A percentile compares a stretch with the other conserved stretches of the same genome.
Conservation (phyloP, 1,140 invertebrate genomes). For the Danaus plexippus region DNA sequence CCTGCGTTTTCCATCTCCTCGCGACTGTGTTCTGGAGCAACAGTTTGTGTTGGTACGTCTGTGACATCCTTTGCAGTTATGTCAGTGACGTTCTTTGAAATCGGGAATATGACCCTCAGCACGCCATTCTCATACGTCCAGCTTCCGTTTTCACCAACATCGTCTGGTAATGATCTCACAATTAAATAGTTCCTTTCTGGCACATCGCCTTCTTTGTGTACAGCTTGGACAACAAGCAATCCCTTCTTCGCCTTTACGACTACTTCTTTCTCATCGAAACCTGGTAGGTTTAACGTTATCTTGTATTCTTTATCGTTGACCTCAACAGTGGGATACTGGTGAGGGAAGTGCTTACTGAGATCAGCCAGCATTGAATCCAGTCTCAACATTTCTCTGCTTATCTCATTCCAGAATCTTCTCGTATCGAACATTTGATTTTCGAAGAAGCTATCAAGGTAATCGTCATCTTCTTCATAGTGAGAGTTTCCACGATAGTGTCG, state of each 20-base stretch:
- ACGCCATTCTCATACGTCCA: constrained; percentile 38
- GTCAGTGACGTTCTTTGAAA: constrained; percentile 1
- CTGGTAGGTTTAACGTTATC: constrained; percentile 18
- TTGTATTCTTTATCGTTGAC: constrained; percentile 31
- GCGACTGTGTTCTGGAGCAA: constrained; percentile 9
- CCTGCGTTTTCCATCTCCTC: constrained; percentile 16
- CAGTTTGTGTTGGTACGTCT: neutral
- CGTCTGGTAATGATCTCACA: constrained; percentile 11
- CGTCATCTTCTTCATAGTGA: constrained; percentile 1
- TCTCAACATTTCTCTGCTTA: constrained; percentile 17
- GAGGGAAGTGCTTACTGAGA: constrained; percentile 18
- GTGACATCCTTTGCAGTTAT: neutral
- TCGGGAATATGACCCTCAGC: constrained; percentile 39
- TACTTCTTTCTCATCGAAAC: constrained; percentile 27
- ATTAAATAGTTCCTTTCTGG: constrained; percentile 5
- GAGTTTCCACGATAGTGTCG: neutral
- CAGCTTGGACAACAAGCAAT: constrained; percentile 24
- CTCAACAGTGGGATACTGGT: constrained; percentile 17
- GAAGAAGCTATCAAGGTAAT: constrained; percentile 11
- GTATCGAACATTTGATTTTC: constrained; percentile 24
- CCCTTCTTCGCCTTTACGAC: constrained; percentile 25
- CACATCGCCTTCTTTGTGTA: constrained; percentile 4
- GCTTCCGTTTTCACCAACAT: constrained; percentile 32
- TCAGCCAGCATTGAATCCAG: constrained; percentile 17
- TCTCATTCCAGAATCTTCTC: constrained; percentile 22